Conservation (phyloP, 2,888 invertebrate species). For the Chymomyza fuscimana region DNA sequence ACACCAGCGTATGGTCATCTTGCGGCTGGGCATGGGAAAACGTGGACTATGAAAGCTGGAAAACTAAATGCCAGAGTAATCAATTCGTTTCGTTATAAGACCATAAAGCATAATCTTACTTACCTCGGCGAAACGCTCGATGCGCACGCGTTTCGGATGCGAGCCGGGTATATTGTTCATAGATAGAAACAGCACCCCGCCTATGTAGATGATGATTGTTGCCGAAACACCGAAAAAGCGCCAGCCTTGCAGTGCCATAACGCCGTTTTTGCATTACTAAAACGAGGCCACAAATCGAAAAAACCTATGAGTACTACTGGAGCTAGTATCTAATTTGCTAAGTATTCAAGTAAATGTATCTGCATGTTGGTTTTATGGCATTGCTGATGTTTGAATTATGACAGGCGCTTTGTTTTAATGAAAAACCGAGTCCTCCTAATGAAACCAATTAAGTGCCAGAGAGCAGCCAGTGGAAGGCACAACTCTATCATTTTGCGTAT, state of each 20-base stretch:
- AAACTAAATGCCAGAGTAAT: conserved; percentile 53
- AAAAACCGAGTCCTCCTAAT: conserved; percentile 39
- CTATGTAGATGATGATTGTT: conserved; percentile 79
- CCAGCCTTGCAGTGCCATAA: conserved; percentile 80
- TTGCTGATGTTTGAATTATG: not conserved
- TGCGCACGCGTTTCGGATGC: conserved; percentile 75
- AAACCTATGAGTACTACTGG: not conserved
- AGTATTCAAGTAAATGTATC: not conserved
- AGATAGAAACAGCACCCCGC: conserved; percentile 79
- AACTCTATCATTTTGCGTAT: not conserved
- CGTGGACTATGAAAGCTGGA: conserved; percentile 75
- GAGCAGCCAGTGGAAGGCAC: not conserved
- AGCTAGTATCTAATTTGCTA: not conserved
- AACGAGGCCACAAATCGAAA: conserved; percentile 17
- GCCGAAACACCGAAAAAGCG: conserved; percentile 79
- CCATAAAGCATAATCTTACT: conserved; percentile 10
- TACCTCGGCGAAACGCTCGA: conserved; percentile 78
- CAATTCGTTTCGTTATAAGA: no score
- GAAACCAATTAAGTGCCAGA: conserved; percentile 46
- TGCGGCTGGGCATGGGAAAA: conserved; percentile 73
- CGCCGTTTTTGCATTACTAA: conserved; percentile 76
- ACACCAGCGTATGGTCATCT: conserved; percentile 79
- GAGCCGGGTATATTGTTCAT: conserved; percentile 79
- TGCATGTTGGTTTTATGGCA: not conserved
- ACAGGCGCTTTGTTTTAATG: conserved; percentile 19